Base-by-base conservation (phyloP, 2,888 invertebrate genomes). In the Orchesella flavescens region DNA sequence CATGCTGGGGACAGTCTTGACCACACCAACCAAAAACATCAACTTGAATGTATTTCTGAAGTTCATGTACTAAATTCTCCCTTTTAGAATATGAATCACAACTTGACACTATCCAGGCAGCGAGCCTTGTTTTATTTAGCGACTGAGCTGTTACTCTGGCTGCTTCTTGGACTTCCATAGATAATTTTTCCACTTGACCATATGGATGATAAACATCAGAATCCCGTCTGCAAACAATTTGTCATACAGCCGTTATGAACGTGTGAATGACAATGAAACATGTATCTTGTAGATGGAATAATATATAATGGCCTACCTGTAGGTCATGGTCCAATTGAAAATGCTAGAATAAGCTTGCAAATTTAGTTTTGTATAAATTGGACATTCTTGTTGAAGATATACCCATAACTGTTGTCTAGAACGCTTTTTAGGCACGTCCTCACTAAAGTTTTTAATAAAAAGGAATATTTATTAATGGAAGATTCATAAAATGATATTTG, bases 1-100 rank as follows among this genome's bases (percentile, higher is more conserved):
- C 46, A 13, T 21, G 46, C 13, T 12, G 69, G 12, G 80, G 75
- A 34, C 81, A 81, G 2, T 44, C 21, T 7, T 5, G 23, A 3
- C 86, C 86, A 78, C 86, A 86, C 68, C 75, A 55, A 0, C 86
- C 86, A 53, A 80, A 86, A 12, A 83, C 44, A n/a, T 85, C 84
- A 0, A 86, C 55, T 1, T 49, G n/a, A 1, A 86, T 44, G 34
- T 75, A 81, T n/a, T 78, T 57, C 21, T 74, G 53, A 0, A 86
- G 65, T 24, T 83, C 53, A 0, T 57, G 9, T 0, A 83, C 85
- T 13, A 81, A 79, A 44, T 59, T 21, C 61, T 85, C 86, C n/a
- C 86, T 43, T 57, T 81, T 75, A 15, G 83, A 78, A 12, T 59
- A 34, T 0, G 81, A 59, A 4, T 75, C 23, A 53, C 86, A 86